A percentile compares a stretch with the other conserved stretches of the same genome.
phyloP scores from a whole-genome alignment of 2,888 invertebrate genomes.

The Macrophya annulata region DNA sequence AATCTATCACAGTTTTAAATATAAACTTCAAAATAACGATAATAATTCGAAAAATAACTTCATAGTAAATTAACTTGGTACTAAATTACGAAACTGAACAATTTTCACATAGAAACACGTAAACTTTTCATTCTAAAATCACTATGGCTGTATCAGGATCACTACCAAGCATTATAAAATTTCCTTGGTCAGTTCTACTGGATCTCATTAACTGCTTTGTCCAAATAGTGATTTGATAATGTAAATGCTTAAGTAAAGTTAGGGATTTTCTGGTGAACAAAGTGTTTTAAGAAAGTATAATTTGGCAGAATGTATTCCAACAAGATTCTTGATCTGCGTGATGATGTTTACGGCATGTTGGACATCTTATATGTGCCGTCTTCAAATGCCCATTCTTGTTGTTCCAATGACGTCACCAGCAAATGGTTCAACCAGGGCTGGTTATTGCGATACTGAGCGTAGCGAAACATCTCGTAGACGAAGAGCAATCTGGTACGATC shows the following conservation, averaged over 20 bases:
- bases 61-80: slow-evolving; percentile 1
- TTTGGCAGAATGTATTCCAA: slow-evolving; percentile 80
- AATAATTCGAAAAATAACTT: not conserved
- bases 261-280: not conserved
- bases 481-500: slow-evolving; percentile 46
- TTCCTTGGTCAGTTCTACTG: not conserved
- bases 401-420: slow-evolving; percentile 70
- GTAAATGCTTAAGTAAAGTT: not conserved
- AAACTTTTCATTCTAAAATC: not conserved
- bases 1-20: not conserved
- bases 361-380: slow-evolving; percentile 87
- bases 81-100: not conserved
- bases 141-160: not conserved
- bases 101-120: not conserved
- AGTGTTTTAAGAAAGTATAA: slow-evolving; percentile 21
- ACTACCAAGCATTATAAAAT: not conserved
- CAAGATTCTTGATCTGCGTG: slow-evolving; percentile 81
- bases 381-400: slow-evolving; percentile 86
- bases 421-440: slow-evolving; percentile 26
- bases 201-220: not conserved
- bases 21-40: not conserved
- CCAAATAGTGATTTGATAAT: not conserved
- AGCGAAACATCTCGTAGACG: slow-evolving; percentile 16
- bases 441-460: slow-evolving; percentile 39
- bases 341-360: slow-evolving; percentile 89